Evolutionary conservation across 2,888 invertebrate species (phyloP).

Genomic region (Trichopoda pennipes): DNA sequence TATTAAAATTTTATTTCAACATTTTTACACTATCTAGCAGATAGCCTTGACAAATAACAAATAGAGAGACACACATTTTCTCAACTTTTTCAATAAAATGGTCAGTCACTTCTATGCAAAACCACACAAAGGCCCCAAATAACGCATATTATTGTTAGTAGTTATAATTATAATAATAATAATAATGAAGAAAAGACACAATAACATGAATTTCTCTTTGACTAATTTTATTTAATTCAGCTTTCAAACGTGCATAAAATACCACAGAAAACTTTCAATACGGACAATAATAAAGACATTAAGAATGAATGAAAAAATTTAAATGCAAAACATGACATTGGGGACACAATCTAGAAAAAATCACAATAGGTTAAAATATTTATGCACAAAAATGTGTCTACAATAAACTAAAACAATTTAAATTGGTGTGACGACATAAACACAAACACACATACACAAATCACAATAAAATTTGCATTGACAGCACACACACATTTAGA

Average conservation of each 20-base stretch:
- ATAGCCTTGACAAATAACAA: not conserved
- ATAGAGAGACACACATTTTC: not conserved
- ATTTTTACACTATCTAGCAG: slow-evolving; percentile 22
- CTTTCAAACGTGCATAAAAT: slow-evolving; percentile 54
- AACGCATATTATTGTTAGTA: slow-evolving; percentile 18
- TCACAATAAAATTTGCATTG: slow-evolving; percentile 46
- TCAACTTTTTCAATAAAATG: not conserved
- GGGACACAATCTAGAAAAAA: slow-evolving; percentile 60
- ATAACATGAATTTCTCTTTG: slow-evolving; percentile 67
- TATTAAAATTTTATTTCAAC: not conserved
- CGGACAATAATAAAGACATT: slow-evolving; percentile 36
- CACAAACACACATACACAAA: not conserved
- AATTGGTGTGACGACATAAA: not conserved
- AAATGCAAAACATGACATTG: slow-evolving; percentile 43
- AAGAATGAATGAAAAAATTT: slow-evolving; percentile 29
- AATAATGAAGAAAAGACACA: slow-evolving; percentile 48
- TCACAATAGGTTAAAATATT: slow-evolving; percentile 21
- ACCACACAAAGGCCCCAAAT: slow-evolving; percentile 27
- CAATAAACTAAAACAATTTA: slow-evolving; percentile 22
- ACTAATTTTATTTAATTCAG: slow-evolving; percentile 66
- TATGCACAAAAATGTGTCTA: slow-evolving; percentile 6
- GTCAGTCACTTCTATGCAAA: slow-evolving; percentile 36
- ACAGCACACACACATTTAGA: not conserved
- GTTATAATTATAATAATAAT: slow-evolving; percentile 28
- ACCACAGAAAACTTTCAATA: slow-evolving; percentile 17